Conservation (phyloP, 1,140 invertebrate species). For the Medauroidea extradentata region DNA sequence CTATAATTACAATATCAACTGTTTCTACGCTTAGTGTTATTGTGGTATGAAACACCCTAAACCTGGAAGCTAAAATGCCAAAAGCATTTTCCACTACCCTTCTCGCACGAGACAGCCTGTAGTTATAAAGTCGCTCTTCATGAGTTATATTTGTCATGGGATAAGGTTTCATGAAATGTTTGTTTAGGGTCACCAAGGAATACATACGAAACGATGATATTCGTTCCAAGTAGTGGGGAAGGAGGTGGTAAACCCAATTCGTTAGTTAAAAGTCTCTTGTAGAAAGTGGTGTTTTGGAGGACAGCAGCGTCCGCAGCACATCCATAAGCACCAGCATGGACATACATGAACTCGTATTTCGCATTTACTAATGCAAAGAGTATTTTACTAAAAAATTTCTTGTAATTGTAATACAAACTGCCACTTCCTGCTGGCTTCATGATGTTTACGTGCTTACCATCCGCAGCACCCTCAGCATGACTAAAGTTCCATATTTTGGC, state of each 20-base stretch:
- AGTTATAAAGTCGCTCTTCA: conserved; percentile 37
- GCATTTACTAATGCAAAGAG: conserved; percentile 37
- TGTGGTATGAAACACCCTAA: conserved; percentile 34
- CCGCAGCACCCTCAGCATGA: conserved; percentile 21
- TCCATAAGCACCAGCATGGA: conserved; percentile 39
- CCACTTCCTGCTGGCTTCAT: conserved; percentile 25
- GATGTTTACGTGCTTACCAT: conserved; percentile 35
- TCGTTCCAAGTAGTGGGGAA: too few relatives aligned
- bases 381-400: conserved; percentile 2
- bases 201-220: conserved; percentile 20
- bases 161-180: conserved; percentile 38
- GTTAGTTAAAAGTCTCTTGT: too few relatives aligned
- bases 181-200: conserved; percentile 25
- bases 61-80: conserved; percentile 41
- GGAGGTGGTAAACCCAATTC: too few relatives aligned
- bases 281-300: conserved; percentile 27
- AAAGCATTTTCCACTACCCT: conserved; percentile 42
- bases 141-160: conserved; percentile 27
- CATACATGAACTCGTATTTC: conserved; percentile 22
- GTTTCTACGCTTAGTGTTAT: too few relatives aligned
- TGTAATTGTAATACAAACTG: conserved; percentile 34
- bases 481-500: too few relatives aligned
- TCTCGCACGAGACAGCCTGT: conserved; percentile 40
- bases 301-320: conserved; percentile 38
- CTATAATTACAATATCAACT: too few relatives aligned